A percentile compares a stretch with the other conserved stretches of the same genome.
These are phyloP conservation scores for Protonemura montana DNA, from an alignment of 2,888 invertebrate genomes.

Conservation along the genomic window DNA sequence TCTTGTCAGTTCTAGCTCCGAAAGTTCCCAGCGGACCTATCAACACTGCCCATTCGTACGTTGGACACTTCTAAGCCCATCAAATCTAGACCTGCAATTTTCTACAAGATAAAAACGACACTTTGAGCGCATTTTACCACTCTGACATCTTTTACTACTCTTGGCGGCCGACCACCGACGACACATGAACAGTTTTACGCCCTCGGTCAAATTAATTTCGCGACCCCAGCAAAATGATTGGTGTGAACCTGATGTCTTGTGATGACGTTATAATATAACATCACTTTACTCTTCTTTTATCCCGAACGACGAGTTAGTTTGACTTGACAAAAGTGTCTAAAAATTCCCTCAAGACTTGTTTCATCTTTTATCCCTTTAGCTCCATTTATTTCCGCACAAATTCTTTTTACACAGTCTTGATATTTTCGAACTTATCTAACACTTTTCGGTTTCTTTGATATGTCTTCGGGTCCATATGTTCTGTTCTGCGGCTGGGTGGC, in stretches of 20 bases:
- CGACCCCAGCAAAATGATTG: background rate
- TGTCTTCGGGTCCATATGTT: background rate
- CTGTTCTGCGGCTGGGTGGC: background rate
- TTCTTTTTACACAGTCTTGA: constrained; percentile 26
- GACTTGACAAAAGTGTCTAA: background rate
- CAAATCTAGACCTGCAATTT: constrained; percentile 7
- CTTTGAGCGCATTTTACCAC: background rate
- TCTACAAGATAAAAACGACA: constrained; percentile 7
- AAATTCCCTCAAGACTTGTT: background rate
- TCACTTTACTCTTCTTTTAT: background rate
- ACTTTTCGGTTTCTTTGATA: constrained; percentile 17
- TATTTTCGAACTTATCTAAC: constrained; percentile 28
- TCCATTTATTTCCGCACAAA: constrained; percentile 26
- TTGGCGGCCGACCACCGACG: background rate
- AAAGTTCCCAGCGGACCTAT: background rate
- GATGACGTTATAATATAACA: constrained; percentile 5
- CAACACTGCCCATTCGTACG: background rate
- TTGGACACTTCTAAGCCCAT: background rate
- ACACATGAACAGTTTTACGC: background rate
- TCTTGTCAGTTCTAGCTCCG: background rate
- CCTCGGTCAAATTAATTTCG: background rate
- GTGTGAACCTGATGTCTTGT: background rate
- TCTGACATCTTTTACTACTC: background rate
- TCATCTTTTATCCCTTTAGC: constrained; percentile 34
- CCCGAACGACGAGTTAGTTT: background rate